Evolutionary conservation across 2,888 invertebrate species (phyloP).

Genomic region (Tricholauxania praeusta): DNA sequence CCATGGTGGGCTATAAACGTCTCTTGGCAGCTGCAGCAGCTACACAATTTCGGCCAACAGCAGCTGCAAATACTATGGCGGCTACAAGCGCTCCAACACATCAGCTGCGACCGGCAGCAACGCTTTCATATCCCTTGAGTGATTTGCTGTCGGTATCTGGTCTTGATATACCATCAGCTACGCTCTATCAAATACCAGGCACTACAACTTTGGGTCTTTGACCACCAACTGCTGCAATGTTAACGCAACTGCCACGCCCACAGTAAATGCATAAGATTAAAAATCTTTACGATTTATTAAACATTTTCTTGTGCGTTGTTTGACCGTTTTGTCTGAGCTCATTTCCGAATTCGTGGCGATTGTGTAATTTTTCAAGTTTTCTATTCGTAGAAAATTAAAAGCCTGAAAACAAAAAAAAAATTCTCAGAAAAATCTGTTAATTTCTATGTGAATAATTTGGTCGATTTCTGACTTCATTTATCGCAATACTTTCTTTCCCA

Average conservation of each 20-base stretch:
- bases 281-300: background rate
- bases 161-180: conserved; percentile 72
- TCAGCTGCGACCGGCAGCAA: conserved; percentile 67
- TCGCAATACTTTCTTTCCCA: too few species aligned
- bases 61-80: conserved; percentile 60
- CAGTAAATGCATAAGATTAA: conserved; percentile 37
- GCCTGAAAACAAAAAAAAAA: too few species aligned
- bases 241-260: conserved; percentile 59
- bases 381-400: too few species aligned
- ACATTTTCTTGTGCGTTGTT: background rate
- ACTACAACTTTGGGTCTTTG: conserved; percentile 79
- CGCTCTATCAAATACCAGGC: conserved; percentile 80
- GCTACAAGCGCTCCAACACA: conserved; percentile 55
- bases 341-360: too few species aligned
- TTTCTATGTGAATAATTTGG: too few species aligned
- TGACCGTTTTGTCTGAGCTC: too few species aligned
- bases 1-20: conserved; percentile 66
- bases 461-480: too few species aligned
- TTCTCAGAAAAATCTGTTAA: too few species aligned
- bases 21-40: conserved; percentile 67
- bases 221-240: conserved; percentile 69
- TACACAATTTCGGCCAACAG: conserved; percentile 58
- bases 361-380: too few species aligned
- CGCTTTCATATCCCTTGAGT: conserved; percentile 77
- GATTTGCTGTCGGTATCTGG: conserved; percentile 80